Evolutionary conservation across 1,140 invertebrate species (phyloP), one percentile per base, ranked within the genome.

Genomic region (Proales similis): DNA sequence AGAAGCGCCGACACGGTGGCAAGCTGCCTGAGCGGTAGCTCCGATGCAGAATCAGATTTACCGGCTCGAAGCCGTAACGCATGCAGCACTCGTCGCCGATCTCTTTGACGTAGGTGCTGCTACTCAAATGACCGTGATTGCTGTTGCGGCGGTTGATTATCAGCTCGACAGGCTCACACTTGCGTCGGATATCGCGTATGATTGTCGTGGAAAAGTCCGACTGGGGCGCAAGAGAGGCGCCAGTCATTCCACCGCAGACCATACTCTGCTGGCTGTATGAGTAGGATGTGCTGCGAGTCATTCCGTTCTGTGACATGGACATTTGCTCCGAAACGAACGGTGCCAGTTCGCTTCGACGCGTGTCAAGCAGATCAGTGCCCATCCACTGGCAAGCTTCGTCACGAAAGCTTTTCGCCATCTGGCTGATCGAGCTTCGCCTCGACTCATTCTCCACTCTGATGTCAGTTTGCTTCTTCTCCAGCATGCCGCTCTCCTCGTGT

Each of bases 191-290:
- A 24, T 57, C 51, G 29, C 45, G 39, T 7, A 57, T 57, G 17
- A 57, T 11, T n/a, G 51, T 57, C 11, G 51, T 57, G 26, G 51
- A 57, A 42, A 42, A 57, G 36, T 57, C 51, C 30, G 51, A 42
- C 22, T 57, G 22, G 29, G 29, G 33, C 39, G 14, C 19, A 14
- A 4, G 30, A 1, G 19, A 26, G 20, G 51, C 39, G 5, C 33
- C 14, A 36, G 9, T 36, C 9, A 9, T 9, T n/a, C n/a, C n/a
- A n/a, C n/a, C n/a, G n/a, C n/a, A n/a, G 9, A 9, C 33, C 9
- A 36, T 14, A 14, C 33, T 36, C 14, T 36, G 33, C 14, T 36
- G 33, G 9, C 9, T 14, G 14, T 36, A 36, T 14, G 33, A 36
- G 14, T 36, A 36, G n/a, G n/a, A n/a, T n/a, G n/a, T n/a, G n/a